A percentile compares a stretch with the other conserved stretches of the same genome.
Conservation (phyloP, 2,797 vertebrate genomes). For the Rhyacichthys aspro region DNA sequence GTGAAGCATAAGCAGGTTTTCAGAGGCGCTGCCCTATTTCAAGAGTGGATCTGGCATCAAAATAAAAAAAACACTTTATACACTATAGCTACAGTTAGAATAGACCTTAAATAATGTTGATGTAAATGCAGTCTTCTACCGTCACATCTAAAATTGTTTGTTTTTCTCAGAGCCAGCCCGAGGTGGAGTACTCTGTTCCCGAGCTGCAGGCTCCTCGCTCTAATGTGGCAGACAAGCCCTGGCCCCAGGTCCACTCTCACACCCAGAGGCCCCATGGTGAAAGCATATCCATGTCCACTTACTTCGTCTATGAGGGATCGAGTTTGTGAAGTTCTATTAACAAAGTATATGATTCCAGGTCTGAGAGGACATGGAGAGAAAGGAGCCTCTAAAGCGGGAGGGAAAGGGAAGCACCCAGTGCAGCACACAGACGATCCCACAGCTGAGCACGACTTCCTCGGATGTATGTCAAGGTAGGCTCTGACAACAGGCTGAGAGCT, state of each 20-base stretch:
- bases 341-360: slow-evolving; percentile 40
- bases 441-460: slow-evolving; percentile 92
- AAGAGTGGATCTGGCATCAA: too few species aligned
- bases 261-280: slow-evolving; percentile 87
- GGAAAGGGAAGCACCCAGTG: slow-evolving; percentile 77
- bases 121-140: too few species aligned
- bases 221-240: slow-evolving; percentile 81
- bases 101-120: too few species aligned
- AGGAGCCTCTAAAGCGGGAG: slow-evolving; percentile 64
- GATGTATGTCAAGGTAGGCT: slow-evolving; percentile 94
- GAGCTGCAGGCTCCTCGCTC: slow-evolving; percentile 83
- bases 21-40: slow-evolving; percentile 17
- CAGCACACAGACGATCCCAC: slow-evolving; percentile 77
- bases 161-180: slow-evolving; percentile 88
- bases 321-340: too few species aligned
- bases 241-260: slow-evolving; percentile 80
- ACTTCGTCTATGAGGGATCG: too few species aligned
- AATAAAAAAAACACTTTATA: too few species aligned
- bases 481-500: too few species aligned
- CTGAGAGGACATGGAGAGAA: slow-evolving; percentile 78
- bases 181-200: slow-evolving; percentile 84
- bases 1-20: slow-evolving; percentile 12
- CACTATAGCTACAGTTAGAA: too few species aligned
- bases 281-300: slow-evolving; percentile 11
- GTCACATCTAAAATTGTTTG: not conserved